Conservation (phyloP, 2,113 vertebrate species). For the Maccullochella peelii region DNA sequence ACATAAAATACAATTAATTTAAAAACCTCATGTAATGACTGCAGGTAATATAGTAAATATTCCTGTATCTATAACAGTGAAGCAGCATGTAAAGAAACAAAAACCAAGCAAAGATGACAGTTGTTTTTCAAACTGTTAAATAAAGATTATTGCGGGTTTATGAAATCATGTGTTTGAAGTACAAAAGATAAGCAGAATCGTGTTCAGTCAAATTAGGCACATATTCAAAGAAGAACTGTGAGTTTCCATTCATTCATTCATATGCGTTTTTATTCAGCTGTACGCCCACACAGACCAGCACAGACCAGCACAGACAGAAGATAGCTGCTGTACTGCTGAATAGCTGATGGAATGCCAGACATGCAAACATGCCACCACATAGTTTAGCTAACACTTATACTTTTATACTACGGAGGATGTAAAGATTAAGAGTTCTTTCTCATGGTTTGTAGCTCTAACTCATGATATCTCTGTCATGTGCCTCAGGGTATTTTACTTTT, state of each 20-base stretch:
- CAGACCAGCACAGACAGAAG: conserved; percentile 19
- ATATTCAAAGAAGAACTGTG: not conserved
- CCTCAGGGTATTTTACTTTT: not conserved
- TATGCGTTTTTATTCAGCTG: conserved; percentile 1
- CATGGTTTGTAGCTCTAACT: not conserved
- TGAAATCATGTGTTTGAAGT: not conserved
- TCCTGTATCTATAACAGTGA: not conserved
- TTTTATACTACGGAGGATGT: not conserved
- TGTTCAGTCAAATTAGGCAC: not conserved
- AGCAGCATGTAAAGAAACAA: not conserved
- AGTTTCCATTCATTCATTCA: conserved; percentile 46
- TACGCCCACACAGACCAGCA: conserved; percentile 34
- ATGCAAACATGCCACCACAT: conserved; percentile 10
- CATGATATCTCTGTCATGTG: not conserved
- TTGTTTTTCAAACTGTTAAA: not conserved
- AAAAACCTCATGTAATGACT: not conserved
- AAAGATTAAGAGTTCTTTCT: not conserved
- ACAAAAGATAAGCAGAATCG: not conserved
- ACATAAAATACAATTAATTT: too few relatives aligned
- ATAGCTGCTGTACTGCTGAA: conserved; percentile 12
- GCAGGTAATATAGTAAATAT: not conserved
- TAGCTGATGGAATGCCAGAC: conserved; percentile 29
- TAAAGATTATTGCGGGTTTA: not conserved
- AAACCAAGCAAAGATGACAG: not conserved
- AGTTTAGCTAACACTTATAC: not conserved